phyloP scores from a whole-genome alignment of 2,888 invertebrate species.

The Macroteleia sp. region DNA sequence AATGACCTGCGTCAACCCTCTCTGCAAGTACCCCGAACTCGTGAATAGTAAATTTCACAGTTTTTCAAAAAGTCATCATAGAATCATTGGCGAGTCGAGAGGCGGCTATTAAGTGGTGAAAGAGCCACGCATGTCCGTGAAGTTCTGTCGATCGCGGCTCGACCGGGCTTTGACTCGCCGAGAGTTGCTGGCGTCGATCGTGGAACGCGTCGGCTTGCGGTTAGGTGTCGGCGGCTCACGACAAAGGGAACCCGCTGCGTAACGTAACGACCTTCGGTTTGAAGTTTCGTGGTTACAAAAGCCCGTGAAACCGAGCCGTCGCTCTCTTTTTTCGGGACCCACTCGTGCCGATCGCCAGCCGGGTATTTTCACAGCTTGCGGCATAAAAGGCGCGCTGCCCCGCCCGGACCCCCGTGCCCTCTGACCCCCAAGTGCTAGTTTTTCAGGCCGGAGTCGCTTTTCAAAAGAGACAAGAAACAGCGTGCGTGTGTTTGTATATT shows the following conservation, averaged over 20 bases:
- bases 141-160: too few species aligned
- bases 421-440: constrained; percentile 68
- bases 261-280: constrained; percentile 83
- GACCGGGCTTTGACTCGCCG: constrained; percentile 27
- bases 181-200: constrained; percentile 46
- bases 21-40: too few species aligned
- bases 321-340: constrained; percentile 65
- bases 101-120: constrained; percentile 2
- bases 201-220: constrained; percentile 78
- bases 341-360: constrained; percentile 56
- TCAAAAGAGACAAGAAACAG: constrained; percentile 9
- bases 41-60: constrained; percentile 32
- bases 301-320: constrained; percentile 76
- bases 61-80: constrained; percentile 50
- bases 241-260: constrained; percentile 82
- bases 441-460: constrained; percentile 42
- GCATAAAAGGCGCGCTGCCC: constrained; percentile 49
- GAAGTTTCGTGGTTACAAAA: constrained; percentile 80
- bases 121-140: too few species aligned
- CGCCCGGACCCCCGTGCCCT: constrained; percentile 70
- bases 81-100: neutral
- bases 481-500: neutral
- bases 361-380: constrained; percentile 80
- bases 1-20: constrained; percentile 6
- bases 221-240: constrained; percentile 81